phyloP scores from a whole-genome alignment of 2,888 invertebrate species.

The Zygothrica quintamaculata region DNA sequence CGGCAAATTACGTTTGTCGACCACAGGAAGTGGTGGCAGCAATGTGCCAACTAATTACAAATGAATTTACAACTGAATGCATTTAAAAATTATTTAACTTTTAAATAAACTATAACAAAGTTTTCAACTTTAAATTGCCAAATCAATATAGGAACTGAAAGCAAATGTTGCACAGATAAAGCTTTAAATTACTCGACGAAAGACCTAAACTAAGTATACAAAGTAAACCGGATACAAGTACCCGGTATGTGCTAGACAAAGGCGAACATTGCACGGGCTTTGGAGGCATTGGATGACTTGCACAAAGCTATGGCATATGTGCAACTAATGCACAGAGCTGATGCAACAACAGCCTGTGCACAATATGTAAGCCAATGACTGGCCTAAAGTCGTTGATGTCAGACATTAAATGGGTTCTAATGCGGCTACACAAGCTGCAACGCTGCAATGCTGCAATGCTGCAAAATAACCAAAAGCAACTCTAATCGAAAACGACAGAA shows the following conservation, averaged over 20 bases:
- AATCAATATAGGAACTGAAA: too few relatives aligned
- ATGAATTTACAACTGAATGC: background rate
- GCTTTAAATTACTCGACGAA: background rate
- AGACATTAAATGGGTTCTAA: conserved; percentile 23
- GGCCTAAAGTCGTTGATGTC: conserved; percentile 26
- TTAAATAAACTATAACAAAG: background rate
- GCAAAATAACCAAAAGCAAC: background rate
- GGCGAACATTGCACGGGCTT: conserved; percentile 12
- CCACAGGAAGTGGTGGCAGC: conserved; percentile 12
- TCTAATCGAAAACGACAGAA: conserved; percentile 9
- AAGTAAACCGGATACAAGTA: background rate
- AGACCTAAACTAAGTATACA: background rate
- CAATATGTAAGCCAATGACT: conserved; percentile 9
- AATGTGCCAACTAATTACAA: conserved; percentile 17
- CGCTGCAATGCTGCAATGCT: conserved; percentile 12
- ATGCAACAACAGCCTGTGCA: conserved; percentile 8
- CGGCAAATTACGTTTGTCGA: conserved; percentile 4
- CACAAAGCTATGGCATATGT: conserved; percentile 18
- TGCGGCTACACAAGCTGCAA: conserved; percentile 15
- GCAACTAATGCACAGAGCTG: conserved; percentile 23
- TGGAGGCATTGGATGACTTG: conserved; percentile 20
- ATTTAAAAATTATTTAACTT: too few relatives aligned
- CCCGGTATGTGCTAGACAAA: conserved; percentile 8
- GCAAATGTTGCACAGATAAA: conserved; percentile 7
- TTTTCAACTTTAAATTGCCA: background rate